These are phyloP conservation scores for Stylophora pistillata DNA, from an alignment of 64 coral and sea anemone genomes.

Conservation along the genomic window DNA sequence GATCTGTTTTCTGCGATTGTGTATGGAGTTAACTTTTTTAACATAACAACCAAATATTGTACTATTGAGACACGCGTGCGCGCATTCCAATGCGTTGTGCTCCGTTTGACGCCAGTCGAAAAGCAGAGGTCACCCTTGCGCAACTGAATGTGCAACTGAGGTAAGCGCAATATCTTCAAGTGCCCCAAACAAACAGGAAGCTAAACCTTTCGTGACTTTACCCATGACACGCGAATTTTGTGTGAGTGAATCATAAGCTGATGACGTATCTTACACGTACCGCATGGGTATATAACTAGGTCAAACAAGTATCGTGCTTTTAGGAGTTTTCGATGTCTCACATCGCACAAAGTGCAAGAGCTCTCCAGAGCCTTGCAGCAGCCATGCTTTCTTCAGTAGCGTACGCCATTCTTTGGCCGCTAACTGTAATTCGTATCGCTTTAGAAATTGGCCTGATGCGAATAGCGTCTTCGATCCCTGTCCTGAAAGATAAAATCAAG, in stretches of 20 bases:
- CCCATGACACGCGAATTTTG: neutral
- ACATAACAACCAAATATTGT: too few relatives aligned
- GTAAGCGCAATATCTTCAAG: neutral
- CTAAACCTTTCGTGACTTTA: neutral
- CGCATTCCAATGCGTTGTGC: neutral
- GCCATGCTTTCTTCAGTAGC: neutral
- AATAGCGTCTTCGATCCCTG: conserved; percentile 10
- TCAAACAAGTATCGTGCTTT: neutral
- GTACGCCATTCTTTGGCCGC: neutral
- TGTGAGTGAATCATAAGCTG: neutral
- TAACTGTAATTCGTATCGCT: neutral
- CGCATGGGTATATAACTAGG: neutral
- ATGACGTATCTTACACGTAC: neutral
- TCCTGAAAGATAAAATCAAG: conserved; percentile 8
- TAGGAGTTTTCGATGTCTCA: neutral
- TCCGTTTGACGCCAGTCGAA: neutral
- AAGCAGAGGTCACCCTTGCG: neutral
- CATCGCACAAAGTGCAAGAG: neutral
- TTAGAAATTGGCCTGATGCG: conserved; percentile 9
- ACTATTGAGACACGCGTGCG: neutral
- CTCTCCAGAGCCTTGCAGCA: neutral
- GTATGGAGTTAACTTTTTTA: too few relatives aligned
- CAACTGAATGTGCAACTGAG: neutral
- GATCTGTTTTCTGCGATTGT: too few relatives aligned
- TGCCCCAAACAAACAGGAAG: neutral